phyloP scores from a whole-genome alignment of 2,888 invertebrate species.

The Ichneumoninae sp. region DNA sequence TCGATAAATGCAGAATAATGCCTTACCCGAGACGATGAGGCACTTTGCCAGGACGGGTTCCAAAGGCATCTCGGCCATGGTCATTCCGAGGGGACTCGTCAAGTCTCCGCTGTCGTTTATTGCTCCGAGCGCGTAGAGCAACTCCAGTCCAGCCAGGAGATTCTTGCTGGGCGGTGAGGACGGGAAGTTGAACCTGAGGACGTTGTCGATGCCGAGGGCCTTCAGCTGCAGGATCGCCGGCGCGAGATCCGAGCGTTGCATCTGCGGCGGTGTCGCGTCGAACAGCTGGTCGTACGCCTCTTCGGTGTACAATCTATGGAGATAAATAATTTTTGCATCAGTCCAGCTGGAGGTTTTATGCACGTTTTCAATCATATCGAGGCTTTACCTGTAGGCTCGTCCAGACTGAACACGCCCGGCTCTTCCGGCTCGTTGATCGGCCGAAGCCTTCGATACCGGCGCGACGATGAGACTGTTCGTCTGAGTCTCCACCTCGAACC shows the following conservation, averaged over 20 bases:
- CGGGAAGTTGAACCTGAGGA: conserved; percentile 96
- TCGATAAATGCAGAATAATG: conserved; percentile 33
- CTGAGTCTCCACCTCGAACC: conserved; percentile 93
- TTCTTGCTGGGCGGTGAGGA: conserved; percentile 96
- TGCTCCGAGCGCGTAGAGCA: conserved; percentile 93
- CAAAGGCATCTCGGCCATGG: conserved; percentile 97
- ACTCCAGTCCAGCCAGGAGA: conserved; percentile 93
- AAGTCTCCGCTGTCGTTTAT: conserved; percentile 92
- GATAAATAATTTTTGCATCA: not conserved
- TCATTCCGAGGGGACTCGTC: conserved; percentile 91
- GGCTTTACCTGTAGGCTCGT: conserved; percentile 90
- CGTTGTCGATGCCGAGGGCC: conserved; percentile 96
- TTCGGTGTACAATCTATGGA: conserved; percentile 90
- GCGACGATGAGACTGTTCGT: conserved; percentile 94
- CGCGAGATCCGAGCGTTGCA: conserved; percentile 95
- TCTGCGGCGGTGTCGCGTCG: conserved; percentile 93
- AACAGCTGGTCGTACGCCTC: conserved; percentile 90
- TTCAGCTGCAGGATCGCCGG: conserved; percentile 95
- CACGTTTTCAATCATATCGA: not conserved
- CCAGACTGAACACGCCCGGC: conserved; percentile 95
- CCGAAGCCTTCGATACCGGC: conserved; percentile 94
- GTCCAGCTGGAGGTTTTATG: not conserved
- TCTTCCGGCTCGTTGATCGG: conserved; percentile 96
- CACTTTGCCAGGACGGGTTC: conserved; percentile 95
- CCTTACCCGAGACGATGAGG: conserved; percentile 90